Base-by-base conservation (phyloP, 2,888 invertebrate genomes). In the Amiota communis region DNA sequence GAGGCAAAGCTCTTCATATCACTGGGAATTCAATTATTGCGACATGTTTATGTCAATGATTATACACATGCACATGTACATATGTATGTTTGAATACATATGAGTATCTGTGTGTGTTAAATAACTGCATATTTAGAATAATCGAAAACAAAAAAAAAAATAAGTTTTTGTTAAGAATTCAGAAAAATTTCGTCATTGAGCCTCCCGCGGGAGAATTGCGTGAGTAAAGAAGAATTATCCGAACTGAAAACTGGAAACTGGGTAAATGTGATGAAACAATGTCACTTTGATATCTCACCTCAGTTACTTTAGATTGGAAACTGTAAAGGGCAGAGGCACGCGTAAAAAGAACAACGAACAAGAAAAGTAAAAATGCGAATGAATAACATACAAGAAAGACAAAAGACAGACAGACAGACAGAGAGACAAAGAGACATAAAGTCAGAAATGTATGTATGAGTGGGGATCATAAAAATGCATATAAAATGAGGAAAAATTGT, bases 1-100 rank as follows among this genome's bases (percentile, higher is more conserved):
- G 6, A 36, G 36, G 6, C 36, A 36, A 36, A 36, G 36, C 36
- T 36, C 53, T 23, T 36, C 36, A 72, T 74, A 76, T 73, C 74
- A 76, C 74, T 73, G 72, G 74, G 72, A 75, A 74, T 78, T 72
- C 77, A 73, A 76, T 76, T 76, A 75, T 70, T 73, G 70, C 73
- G 70, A 48, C 72, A 70, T 76, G 72, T 76, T 75, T 75, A 61
- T 74, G 70, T 73, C 68, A 73, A 74, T 74, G 56, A 65, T 57
- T 64, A 56, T 47, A 59, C 72, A 15, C 15, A 71, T 51, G 36
- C 70, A 59, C n/a, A n/a, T n/a, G n/a, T 23, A 59, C 53, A 23
- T 13, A 20, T 6, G 36, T 36, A 36, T 36, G 36, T 6, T 4
- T 0, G 36, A 36, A 6, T 36, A 6, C 6, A 36, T 36, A 6